Evolutionary conservation across 2,888 invertebrate genomes (phyloP).

Genomic region (Perizoma flavofasciatum): DNA sequence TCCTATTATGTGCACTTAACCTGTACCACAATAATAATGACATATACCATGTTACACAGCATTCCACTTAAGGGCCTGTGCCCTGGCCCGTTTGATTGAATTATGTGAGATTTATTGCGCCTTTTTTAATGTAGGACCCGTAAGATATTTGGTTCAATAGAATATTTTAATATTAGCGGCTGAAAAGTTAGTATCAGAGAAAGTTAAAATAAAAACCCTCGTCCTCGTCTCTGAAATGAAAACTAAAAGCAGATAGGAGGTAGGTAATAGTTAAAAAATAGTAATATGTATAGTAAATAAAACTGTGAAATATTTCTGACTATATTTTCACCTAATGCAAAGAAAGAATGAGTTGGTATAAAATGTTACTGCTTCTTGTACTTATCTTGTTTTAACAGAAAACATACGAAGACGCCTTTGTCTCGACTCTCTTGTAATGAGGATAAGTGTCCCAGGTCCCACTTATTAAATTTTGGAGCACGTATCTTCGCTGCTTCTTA

Average conservation of each 20-base stretch:
- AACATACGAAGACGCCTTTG: slow-evolving; percentile 23
- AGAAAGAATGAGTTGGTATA: neutral
- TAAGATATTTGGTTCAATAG: slow-evolving; percentile 27
- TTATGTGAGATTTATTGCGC: slow-evolving; percentile 55
- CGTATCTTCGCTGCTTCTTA: slow-evolving; percentile 41
- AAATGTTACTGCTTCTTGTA: slow-evolving; percentile 1
- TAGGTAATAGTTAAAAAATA: too few species aligned
- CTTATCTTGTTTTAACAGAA: slow-evolving; percentile 7
- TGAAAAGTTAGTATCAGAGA: neutral
- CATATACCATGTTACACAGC: slow-evolving; percentile 43
- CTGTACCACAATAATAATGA: slow-evolving; percentile 1
- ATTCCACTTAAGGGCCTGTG: slow-evolving; percentile 50
- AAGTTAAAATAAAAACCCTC: too few species aligned
- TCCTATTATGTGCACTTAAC: neutral
- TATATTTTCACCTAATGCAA: too few species aligned
- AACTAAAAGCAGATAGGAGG: too few species aligned
- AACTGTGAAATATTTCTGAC: too few species aligned
- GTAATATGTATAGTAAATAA: too few species aligned
- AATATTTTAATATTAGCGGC: slow-evolving; percentile 14
- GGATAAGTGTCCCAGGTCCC: slow-evolving; percentile 39
- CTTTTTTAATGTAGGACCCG: slow-evolving; percentile 38
- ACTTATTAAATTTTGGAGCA: slow-evolving; percentile 60
- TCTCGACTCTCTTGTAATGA: slow-evolving; percentile 36
- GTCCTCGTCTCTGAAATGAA: too few species aligned
- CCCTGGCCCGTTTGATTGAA: slow-evolving; percentile 52